phyloP scores from a whole-genome alignment of 2,113 vertebrate genomes.

The Tetraodon nigroviridis region DNA sequence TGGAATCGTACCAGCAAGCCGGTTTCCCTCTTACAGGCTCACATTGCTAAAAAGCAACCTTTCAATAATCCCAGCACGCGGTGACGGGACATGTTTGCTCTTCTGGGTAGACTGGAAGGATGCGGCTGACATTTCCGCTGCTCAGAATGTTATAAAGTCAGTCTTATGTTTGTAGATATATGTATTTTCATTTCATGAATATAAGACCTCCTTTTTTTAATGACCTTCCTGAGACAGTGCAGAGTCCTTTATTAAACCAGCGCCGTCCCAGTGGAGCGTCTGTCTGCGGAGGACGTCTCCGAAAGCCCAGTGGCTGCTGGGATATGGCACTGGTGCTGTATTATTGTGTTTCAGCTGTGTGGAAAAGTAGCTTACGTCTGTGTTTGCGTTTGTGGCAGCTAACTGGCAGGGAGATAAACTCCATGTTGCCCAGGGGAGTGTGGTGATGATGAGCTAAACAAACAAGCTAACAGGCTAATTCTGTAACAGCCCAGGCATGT shows the following conservation, averaged over 20 bases:
- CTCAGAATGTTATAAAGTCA: background rate
- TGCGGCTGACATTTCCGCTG: too few relatives aligned
- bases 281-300: conserved; percentile 7
- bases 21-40: too few relatives aligned
- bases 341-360: conserved; percentile 25
- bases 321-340: conserved; percentile 8
- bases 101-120: too few relatives aligned
- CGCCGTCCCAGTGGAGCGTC: background rate
- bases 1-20: too few relatives aligned
- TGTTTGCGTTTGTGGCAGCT: conserved; percentile 49
- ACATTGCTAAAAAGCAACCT: too few relatives aligned
- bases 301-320: conserved; percentile 14
- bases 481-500: conserved; percentile 20
- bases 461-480: conserved; percentile 49
- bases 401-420: conserved; percentile 58
- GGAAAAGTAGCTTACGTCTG: conserved; percentile 35
- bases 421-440: conserved; percentile 45
- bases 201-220: background rate
- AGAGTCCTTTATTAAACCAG: background rate
- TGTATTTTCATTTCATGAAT: conserved; percentile 3
- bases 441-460: conserved; percentile 62
- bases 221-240: background rate
- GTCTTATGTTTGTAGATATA: background rate
- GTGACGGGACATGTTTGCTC: too few relatives aligned
- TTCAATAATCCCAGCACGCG: too few relatives aligned